These are phyloP conservation scores for Datnioides undecimradiatus DNA, from an alignment of 2,113 vertebrate species.

Conservation along the genomic window DNA sequence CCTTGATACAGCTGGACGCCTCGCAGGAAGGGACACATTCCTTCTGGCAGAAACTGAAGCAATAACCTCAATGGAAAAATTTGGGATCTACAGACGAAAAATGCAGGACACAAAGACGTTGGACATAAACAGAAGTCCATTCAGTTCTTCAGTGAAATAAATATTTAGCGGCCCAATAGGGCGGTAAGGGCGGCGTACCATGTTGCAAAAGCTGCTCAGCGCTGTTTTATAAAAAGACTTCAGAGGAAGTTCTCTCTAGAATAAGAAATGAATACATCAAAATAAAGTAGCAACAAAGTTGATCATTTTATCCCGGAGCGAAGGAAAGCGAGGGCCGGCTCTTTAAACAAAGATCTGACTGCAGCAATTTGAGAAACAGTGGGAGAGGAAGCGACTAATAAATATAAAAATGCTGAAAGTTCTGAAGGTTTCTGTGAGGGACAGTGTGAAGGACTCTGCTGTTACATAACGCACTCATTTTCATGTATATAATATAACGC, in stretches of 20 bases:
- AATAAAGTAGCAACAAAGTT: conserved; percentile 12
- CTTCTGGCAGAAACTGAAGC: conserved; percentile 43
- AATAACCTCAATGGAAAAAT: background rate
- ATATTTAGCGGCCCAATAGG: conserved; percentile 24
- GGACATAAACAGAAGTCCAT: conserved; percentile 41
- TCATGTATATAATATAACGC: background rate
- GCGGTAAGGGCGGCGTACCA: background rate
- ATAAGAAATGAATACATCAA: conserved; percentile 27
- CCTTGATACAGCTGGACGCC: conserved; percentile 41
- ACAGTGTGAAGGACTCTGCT: conserved; percentile 13
- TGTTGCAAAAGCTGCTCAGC: background rate
- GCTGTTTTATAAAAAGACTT: conserved; percentile 1
- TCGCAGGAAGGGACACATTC: conserved; percentile 61
- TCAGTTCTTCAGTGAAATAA: conserved; percentile 22
- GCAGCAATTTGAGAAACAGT: conserved; percentile 11
- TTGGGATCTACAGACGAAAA: background rate
- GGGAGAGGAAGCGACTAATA: conserved; percentile 21
- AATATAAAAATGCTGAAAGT: conserved; percentile 12
- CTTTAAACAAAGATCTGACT: conserved; percentile 13
- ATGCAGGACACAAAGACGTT: background rate
- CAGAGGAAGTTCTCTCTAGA: background rate
- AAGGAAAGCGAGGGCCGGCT: background rate
- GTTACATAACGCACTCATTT: conserved; percentile 30
- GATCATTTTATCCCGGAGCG: background rate
- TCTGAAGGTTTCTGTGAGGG: conserved; percentile 27